A percentile compares a stretch with the other conserved stretches of the same genome.
Evolutionary conservation across 2,797 vertebrate species (phyloP).

Genomic region (Chaunax sp.): DNA sequence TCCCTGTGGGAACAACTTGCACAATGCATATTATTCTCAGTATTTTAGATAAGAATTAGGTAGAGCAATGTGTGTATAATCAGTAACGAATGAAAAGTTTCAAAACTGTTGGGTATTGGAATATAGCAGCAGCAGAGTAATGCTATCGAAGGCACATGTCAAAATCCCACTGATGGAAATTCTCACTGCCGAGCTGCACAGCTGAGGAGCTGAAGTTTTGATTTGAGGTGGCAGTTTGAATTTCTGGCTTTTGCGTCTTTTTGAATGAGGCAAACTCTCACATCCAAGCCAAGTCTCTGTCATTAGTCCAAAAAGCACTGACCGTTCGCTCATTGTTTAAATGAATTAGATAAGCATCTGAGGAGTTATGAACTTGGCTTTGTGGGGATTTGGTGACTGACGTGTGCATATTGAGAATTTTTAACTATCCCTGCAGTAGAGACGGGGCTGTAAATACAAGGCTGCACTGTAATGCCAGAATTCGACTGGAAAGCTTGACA

Average conservation of each 20-base stretch:
- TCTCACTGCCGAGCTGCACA: neutral
- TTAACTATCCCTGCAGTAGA: neutral
- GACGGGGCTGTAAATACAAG: neutral
- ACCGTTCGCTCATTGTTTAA: no score
- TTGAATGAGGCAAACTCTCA: slow-evolving; percentile 10
- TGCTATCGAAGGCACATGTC: neutral
- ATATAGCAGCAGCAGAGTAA: neutral
- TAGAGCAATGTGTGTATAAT: slow-evolving; percentile 6
- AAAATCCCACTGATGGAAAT: no score
- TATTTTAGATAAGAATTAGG: slow-evolving; percentile 17
- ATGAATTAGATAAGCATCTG: no score
- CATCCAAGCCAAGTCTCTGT: neutral
- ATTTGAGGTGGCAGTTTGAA: no score
- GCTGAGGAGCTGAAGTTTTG: no score
- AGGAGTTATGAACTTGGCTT: no score
- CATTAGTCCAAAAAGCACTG: neutral
- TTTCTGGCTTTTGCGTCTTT: neutral
- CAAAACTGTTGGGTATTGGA: slow-evolving; percentile 3
- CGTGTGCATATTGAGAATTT: no score
- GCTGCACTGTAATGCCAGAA: slow-evolving; percentile 3
- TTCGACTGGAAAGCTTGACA: slow-evolving; percentile 42
- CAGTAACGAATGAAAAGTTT: neutral
- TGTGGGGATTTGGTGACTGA: no score
- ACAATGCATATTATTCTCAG: slow-evolving; percentile 26
- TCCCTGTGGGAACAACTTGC: slow-evolving; percentile 41